A percentile compares a stretch with the other conserved stretches of the same genome.
Conservation (phyloP, 2,797 vertebrate species). For the Nyctibius grandis region DNA sequence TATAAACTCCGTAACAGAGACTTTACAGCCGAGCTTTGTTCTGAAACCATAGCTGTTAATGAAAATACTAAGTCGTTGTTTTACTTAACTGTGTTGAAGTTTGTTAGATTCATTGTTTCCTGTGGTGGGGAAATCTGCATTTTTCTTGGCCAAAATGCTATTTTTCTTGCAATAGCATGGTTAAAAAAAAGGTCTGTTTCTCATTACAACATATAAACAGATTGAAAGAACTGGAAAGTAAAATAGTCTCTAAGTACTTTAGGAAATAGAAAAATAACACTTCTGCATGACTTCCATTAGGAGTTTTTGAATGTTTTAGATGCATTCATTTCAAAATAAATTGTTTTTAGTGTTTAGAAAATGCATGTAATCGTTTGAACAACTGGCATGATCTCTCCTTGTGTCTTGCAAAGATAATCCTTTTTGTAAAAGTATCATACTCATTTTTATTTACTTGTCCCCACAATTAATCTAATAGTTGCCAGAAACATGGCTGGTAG, state of each 20-base stretch:
- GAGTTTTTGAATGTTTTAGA: not conserved
- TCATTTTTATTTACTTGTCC: not conserved
- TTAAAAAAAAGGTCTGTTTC: slow-evolving; percentile 64
- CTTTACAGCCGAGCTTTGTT: slow-evolving; percentile 2
- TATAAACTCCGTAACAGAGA: not conserved
- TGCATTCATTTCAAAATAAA: not conserved
- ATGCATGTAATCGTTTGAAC: not conserved
- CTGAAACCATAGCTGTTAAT: slow-evolving; percentile 47
- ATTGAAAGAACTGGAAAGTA: slow-evolving; percentile 53
- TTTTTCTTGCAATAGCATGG: slow-evolving; percentile 72
- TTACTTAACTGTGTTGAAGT: slow-evolving; percentile 74
- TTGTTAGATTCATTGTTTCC: slow-evolving; percentile 81
- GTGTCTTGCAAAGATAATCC: not conserved
- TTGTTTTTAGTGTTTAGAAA: not conserved
- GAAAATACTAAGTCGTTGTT: slow-evolving; percentile 69
- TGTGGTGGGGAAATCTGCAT: slow-evolving; percentile 72
- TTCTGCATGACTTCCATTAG: not conserved
- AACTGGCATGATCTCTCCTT: not conserved
- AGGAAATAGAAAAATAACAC: slow-evolving; percentile 29
- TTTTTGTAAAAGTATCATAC: not conserved
- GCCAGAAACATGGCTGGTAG: not conserved
- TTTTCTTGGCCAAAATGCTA: slow-evolving; percentile 75
- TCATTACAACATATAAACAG: slow-evolving; percentile 76
- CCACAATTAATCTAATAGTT: not conserved
- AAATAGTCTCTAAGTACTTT: slow-evolving; percentile 44